Evolutionary conservation across 2,888 invertebrate species (phyloP).

Genomic region (Ditylenchus weischeri): DNA sequence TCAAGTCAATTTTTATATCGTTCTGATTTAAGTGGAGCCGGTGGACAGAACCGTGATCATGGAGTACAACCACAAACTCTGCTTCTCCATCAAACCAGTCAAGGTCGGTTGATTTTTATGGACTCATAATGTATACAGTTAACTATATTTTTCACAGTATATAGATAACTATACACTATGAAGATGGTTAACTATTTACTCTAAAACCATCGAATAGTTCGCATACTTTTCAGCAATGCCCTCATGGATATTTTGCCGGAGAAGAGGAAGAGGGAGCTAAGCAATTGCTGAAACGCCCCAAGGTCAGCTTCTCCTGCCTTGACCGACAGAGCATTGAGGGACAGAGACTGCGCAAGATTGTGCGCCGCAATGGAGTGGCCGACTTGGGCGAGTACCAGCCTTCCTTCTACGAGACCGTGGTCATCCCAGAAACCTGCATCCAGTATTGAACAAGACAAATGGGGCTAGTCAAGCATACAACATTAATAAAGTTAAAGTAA

Average conservation of each 20-base stretch:
- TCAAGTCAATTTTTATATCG: no score
- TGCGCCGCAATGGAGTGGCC: background rate
- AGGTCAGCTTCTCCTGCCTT: conserved; percentile 45
- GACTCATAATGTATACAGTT: no score
- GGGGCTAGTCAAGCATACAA: no score
- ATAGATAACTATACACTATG: no score
- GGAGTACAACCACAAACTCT: conserved; percentile 47
- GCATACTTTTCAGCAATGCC: background rate
- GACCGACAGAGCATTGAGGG: conserved; percentile 43
- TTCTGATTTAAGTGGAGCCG: conserved; percentile 32
- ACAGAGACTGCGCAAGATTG: conserved; percentile 34
- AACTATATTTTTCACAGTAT: no score
- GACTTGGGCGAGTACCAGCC: conserved; percentile 7
- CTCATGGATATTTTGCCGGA: background rate
- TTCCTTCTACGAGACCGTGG: background rate
- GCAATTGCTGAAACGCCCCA: conserved; percentile 15
- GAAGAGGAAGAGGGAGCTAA: conserved; percentile 27
- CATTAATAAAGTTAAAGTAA: no score
- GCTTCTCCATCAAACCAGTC: conserved; percentile 50
- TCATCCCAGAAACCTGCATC: conserved; percentile 1
- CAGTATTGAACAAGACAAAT: background rate
- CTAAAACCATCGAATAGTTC: no score
- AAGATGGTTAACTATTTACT: no score
- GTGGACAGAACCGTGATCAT: conserved; percentile 40
- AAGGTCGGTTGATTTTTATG: background rate